These are phyloP conservation scores for Dicroscelio sp. DNA, from an alignment of 2,888 invertebrate species.

Conservation along the genomic window DNA sequence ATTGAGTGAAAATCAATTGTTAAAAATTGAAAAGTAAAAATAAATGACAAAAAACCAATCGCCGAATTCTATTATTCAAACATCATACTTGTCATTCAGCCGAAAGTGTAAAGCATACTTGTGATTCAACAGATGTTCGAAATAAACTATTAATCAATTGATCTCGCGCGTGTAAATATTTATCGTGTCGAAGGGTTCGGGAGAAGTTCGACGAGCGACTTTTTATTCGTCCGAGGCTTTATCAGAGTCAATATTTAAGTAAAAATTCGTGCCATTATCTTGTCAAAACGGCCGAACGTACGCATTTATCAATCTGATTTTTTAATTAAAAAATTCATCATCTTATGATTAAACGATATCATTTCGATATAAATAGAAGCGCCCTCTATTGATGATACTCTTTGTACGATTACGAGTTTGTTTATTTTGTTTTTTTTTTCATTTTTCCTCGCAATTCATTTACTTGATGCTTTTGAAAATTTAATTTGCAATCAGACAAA, in stretches of 20 bases:
- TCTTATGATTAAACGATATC: no score
- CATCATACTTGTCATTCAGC: background rate
- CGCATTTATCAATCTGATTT: constrained; percentile 18
- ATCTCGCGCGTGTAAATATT: constrained; percentile 51
- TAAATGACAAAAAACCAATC: background rate
- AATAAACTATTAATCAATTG: constrained; percentile 66
- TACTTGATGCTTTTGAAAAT: no score
- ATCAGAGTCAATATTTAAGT: constrained; percentile 49
- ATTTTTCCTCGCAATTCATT: no score
- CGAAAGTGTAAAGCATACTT: background rate
- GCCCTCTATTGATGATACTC: no score
- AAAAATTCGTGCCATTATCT: constrained; percentile 38
- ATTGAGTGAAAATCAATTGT: no score
- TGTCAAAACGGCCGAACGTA: constrained; percentile 18
- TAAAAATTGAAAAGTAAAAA: no score
- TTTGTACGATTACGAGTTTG: no score
- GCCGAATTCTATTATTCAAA: background rate
- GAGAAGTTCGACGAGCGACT: background rate
- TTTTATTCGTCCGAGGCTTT: constrained; percentile 37
- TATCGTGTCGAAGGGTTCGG: background rate
- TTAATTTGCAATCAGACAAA: no score
- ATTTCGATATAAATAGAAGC: no score
- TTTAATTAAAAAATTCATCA: constrained; percentile 13
- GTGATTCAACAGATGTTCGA: constrained; percentile 53
- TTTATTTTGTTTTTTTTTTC: no score